phyloP scores from a whole-genome alignment of 2,797 vertebrate genomes.

The Acanthiza pusilla region DNA sequence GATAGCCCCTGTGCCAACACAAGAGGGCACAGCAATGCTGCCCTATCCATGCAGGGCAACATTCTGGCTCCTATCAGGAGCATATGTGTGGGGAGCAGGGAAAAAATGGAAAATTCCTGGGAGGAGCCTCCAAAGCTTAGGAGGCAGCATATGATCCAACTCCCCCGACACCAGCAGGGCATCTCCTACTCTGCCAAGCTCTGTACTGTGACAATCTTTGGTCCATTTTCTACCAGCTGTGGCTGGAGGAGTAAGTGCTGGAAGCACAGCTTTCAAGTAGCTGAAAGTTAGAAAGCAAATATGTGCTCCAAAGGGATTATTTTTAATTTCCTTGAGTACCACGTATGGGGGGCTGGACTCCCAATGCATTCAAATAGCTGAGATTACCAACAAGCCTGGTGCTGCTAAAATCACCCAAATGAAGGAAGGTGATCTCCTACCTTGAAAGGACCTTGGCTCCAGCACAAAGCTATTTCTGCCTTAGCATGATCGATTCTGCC shows the following conservation, averaged over 20 bases:
- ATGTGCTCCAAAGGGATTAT: not conserved
- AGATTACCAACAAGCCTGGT: not conserved
- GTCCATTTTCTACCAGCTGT: not conserved
- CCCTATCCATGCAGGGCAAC: not conserved
- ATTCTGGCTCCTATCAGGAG: not conserved
- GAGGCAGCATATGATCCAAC: not conserved
- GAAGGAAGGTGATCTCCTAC: not conserved
- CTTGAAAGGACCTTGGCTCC: conserved; percentile 25
- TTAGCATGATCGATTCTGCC: not conserved
- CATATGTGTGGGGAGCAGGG: not conserved
- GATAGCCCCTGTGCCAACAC: not conserved
- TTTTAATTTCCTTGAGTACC: not conserved
- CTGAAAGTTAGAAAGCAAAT: conserved; percentile 23
- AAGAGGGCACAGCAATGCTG: not conserved
- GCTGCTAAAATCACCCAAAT: not conserved
- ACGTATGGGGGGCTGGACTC: not conserved
- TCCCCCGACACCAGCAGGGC: not conserved
- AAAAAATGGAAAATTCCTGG: not conserved
- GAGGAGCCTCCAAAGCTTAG: not conserved
- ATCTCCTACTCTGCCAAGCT: not conserved
- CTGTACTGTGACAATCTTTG: not conserved
- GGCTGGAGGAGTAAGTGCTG: not conserved
- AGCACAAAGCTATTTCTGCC: conserved; percentile 12
- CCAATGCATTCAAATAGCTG: not conserved
- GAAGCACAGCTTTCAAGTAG: not conserved